Evolutionary conservation across 1,140 invertebrate genomes (phyloP), one percentile per base, ranked within the genome.

Genomic region (Lethrus apterus): DNA sequence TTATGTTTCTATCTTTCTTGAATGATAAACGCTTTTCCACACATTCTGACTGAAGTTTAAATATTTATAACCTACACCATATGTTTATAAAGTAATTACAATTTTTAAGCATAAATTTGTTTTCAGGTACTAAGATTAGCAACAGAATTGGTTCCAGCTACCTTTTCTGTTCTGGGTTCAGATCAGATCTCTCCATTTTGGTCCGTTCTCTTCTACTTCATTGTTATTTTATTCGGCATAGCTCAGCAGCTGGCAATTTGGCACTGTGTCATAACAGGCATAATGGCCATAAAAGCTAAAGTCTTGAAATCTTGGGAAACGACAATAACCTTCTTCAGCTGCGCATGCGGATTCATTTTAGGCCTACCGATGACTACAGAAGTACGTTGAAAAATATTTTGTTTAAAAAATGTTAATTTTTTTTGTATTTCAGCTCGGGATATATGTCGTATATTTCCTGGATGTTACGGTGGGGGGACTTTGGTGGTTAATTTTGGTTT

Each of bases 341-440:
- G 89, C 56, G 77, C 84, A 0, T 79, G 84, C 41, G 89, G 84
- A 5, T 83, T 92, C 46, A 73, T 88, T 10, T 66, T 93, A n/a
- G 88, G 90, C 13, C 73, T 96, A 53, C 81, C 89, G 15, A 80
- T 96, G 68, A 84, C 86, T 35, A 92, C 89, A 11, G 89, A 93
- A 74, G 88, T 90, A 71, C 74, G 71, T 72, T 29, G 23, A 36
- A 32, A 29, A 38, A 38, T 10, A 1, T 2, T 29, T 7, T 1
- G 23, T 26, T 42, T 29, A 42, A 4, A 8, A 7, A 42, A 38
- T 10, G 13, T 9, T 26, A 14, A 2, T 46, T 43, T 17, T 52
- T 31, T 51, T 15, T 44, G 8, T 54, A 48, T 40, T 72, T 9
- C 66, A 89, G 84, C 72, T 84, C 57, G 89, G 88, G n/a, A 83